phyloP scores from a whole-genome alignment of 2,797 vertebrate species.

The Phalanger gymnotis region DNA sequence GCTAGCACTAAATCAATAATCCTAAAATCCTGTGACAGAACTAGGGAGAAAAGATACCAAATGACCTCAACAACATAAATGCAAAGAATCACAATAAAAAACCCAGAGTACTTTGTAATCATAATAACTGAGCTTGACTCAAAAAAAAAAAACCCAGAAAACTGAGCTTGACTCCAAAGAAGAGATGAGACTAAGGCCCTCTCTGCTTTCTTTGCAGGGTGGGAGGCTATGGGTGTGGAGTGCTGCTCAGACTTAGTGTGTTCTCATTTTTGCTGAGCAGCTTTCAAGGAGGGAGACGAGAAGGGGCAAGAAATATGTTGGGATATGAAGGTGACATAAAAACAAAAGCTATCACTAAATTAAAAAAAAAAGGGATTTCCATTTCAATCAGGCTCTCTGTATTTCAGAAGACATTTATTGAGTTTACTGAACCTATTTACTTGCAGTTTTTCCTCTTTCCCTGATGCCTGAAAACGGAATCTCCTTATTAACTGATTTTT shows the following conservation, averaged over 20 bases:
- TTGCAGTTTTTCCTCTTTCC: neutral
- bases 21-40: neutral
- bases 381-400: neutral
- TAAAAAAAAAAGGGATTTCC: neutral
- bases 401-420: slow-evolving; percentile 1
- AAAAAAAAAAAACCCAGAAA: neutral
- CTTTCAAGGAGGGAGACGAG: neutral
- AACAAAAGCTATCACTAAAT: neutral
- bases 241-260: neutral
- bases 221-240: neutral
- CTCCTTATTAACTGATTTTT: slow-evolving; percentile 28
- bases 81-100: neutral
- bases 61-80: neutral
- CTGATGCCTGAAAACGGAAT: neutral
- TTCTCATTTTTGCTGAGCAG: neutral
- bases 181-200: neutral
- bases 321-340: neutral
- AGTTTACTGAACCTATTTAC: neutral
- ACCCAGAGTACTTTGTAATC: neutral
- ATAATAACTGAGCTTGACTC: neutral
- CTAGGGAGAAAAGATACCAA: neutral
- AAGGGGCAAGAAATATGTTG: neutral
- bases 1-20: neutral
- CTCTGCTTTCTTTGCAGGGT: neutral
- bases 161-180: neutral